Conservation (phyloP, 2,888 invertebrate genomes). For the Chouioia cunea region DNA sequence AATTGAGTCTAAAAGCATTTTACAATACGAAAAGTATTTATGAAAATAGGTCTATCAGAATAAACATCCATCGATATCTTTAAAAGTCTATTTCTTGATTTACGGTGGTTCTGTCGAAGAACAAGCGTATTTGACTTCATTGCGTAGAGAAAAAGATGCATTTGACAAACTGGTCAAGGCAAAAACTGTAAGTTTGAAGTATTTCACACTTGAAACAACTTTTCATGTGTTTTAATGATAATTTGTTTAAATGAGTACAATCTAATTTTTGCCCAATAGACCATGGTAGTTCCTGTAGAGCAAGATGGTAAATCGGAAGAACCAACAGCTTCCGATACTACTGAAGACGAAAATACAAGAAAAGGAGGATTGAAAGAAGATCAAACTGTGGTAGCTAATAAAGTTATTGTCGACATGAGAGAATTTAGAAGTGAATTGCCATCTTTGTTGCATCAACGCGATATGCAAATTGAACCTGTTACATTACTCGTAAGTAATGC, state of each 20-base stretch:
- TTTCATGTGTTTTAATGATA: constrained; percentile 27
- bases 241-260: constrained; percentile 10
- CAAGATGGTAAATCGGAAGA: constrained; percentile 82
- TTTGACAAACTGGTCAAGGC: constrained; percentile 93
- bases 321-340: constrained; percentile 60
- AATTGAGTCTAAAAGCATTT: neutral
- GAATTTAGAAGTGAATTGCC: constrained; percentile 98
- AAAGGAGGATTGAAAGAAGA: constrained; percentile 73
- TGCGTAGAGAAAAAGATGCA: constrained; percentile 93
- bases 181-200: constrained; percentile 85
- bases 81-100: constrained; percentile 89
- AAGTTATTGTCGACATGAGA: constrained; percentile 93
- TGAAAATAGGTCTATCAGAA: constrained; percentile 75
- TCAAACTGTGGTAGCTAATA: constrained; percentile 50
- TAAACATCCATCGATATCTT: constrained; percentile 66
- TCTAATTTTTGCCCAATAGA: constrained; percentile 70
- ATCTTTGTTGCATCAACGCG: constrained; percentile 90
- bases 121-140: constrained; percentile 91
- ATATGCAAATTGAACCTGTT: constrained; percentile 91
- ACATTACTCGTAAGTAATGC: constrained; percentile 83
- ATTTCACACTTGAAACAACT: constrained; percentile 25
- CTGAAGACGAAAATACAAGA: constrained; percentile 72
- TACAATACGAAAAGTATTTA: constrained; percentile 11
- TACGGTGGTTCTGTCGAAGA: constrained; percentile 96
- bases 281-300: constrained; percentile 88